phyloP scores from a whole-genome alignment of 2,113 vertebrate genomes.

The Clarias batrachus region DNA sequence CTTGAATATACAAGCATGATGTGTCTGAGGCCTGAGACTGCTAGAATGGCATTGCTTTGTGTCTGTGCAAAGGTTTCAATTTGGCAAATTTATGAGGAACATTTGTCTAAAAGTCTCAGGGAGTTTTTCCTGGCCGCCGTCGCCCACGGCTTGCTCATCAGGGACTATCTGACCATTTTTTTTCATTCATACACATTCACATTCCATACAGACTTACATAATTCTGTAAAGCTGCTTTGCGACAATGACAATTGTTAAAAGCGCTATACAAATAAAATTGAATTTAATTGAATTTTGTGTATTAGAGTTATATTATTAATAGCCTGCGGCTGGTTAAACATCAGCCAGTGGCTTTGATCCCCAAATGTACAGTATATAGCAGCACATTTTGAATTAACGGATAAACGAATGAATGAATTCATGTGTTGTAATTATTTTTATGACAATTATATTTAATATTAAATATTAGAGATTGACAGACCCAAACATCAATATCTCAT shows the following conservation, averaged over 20 bases:
- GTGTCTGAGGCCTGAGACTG: constrained; percentile 13
- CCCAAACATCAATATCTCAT: background rate
- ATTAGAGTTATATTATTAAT: background rate
- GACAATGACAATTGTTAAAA: no score
- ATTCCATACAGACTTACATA: no score
- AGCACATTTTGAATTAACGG: background rate
- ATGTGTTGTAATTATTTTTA: background rate
- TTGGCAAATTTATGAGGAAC: background rate
- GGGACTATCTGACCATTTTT: no score
- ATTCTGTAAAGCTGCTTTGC: no score
- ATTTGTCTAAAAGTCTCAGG: background rate
- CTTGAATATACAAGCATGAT: constrained; percentile 41
- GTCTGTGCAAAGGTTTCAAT: background rate
- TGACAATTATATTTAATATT: background rate
- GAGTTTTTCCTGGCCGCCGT: no score
- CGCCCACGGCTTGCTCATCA: no score
- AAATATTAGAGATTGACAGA: background rate
- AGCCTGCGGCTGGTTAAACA: constrained; percentile 18
- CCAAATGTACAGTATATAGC: background rate
- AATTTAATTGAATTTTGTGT: background rate
- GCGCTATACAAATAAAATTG: no score
- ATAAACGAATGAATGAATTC: background rate
- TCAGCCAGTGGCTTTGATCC: constrained; percentile 1
- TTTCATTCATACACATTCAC: no score
- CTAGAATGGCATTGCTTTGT: background rate